Evolutionary conservation across 2,888 invertebrate species (phyloP).

Genomic region (Mactromeris polynyma): DNA sequence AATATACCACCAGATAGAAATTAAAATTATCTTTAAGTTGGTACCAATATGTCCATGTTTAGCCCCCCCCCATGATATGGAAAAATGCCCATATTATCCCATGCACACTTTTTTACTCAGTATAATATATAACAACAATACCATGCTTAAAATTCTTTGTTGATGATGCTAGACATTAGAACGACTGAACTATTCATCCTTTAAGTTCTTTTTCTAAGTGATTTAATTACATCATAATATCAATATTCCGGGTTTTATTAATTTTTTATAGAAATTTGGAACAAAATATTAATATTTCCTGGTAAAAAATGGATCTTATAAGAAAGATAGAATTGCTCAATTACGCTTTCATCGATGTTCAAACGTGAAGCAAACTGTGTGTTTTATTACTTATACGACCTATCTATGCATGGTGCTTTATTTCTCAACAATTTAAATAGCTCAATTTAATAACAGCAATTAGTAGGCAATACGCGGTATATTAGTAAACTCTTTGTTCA

Average conservation of each 20-base stretch:
- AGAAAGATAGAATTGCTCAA: background rate
- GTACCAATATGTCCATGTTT: too few relatives aligned
- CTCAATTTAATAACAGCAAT: background rate
- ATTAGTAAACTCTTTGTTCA: background rate
- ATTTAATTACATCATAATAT: background rate
- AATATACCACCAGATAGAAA: too few relatives aligned
- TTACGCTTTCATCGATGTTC: background rate
- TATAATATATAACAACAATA: too few relatives aligned
- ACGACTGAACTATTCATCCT: too few relatives aligned
- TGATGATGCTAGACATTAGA: too few relatives aligned
- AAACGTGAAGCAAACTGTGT: background rate
- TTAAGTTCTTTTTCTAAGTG: background rate
- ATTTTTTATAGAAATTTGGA: background rate
- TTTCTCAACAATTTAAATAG: slow-evolving; percentile 1
- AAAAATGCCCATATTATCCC: too few relatives aligned
- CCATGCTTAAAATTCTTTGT: too few relatives aligned
- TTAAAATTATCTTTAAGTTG: too few relatives aligned
- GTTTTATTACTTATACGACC: background rate
- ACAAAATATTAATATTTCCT: background rate
- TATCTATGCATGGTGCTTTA: background rate
- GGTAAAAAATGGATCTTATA: background rate
- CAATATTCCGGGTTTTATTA: background rate
- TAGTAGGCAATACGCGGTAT: background rate
- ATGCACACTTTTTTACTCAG: too few relatives aligned
- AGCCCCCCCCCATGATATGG: too few relatives aligned